Evolutionary conservation across 2,113 vertebrate species (phyloP).

Genomic region (Gasterosteus nipponicus): DNA sequence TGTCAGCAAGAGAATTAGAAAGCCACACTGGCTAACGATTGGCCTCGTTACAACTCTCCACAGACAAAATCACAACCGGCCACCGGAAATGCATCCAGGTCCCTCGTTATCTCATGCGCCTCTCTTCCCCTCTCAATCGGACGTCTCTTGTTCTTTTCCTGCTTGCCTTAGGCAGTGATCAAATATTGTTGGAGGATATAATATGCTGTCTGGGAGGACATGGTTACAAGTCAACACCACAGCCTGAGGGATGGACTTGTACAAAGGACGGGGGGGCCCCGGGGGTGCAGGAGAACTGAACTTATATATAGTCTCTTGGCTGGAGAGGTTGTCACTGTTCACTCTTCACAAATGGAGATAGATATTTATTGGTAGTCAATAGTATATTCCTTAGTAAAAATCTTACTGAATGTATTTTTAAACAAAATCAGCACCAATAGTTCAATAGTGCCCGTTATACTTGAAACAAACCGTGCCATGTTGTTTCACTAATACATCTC

Average conservation of each 20-base stretch:
- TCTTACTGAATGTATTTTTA: background rate
- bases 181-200: conserved; percentile 35
- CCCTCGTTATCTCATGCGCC: conserved; percentile 11
- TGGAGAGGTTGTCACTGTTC: background rate
- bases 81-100: conserved; percentile 27
- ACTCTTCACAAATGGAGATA: background rate
- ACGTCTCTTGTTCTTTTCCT: conserved; percentile 8
- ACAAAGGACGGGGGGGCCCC: conserved; percentile 17
- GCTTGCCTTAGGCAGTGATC: conserved; percentile 44
- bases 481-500: background rate
- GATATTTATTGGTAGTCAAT: conserved; percentile 23
- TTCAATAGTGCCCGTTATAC: background rate
- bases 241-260: conserved; percentile 45
- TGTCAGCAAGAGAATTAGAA: conserved; percentile 63
- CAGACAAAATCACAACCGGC: conserved; percentile 38
- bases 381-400: background rate
- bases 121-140: conserved; percentile 21
- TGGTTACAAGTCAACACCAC: conserved; percentile 49
- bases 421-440: conserved; percentile 1
- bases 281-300: conserved; percentile 7
- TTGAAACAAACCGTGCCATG: background rate
- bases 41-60: conserved; percentile 35
- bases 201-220: conserved; percentile 28
- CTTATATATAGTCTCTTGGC: background rate
- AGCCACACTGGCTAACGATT: conserved; percentile 31